Conservation (phyloP, 2,797 vertebrate species). For the Falco novaeseelandiae region DNA sequence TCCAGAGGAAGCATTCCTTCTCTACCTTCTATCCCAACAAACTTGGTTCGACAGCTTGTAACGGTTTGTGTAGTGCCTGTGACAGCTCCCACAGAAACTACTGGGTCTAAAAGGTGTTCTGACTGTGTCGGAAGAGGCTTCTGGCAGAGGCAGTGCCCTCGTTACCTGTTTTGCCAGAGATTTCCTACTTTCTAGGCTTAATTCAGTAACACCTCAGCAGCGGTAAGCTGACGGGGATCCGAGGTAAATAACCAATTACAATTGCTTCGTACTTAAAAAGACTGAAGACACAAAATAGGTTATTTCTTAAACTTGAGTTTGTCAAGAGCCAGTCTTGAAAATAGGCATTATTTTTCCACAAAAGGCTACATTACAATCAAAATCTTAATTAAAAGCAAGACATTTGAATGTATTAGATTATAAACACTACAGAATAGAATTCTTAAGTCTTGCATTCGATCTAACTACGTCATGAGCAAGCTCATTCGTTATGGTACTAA, state of each 20-base stretch:
- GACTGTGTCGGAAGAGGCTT: neutral
- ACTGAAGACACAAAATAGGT: neutral
- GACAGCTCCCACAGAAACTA: neutral
- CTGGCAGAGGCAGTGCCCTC: neutral
- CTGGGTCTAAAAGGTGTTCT: neutral
- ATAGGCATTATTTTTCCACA: neutral
- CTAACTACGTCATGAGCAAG: neutral
- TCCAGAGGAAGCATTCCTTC: neutral
- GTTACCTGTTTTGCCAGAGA: neutral
- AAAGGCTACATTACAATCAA: neutral
- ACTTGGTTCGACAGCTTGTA: neutral
- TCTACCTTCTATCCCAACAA: neutral
- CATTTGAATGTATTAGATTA: neutral
- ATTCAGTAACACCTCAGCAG: neutral
- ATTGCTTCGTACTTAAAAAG: neutral
- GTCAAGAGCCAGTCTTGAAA: neutral
- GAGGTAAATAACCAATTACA: neutral
- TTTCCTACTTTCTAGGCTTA: neutral
- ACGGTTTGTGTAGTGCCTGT: fast-evolving
- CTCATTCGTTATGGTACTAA: neutral
- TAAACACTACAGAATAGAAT: neutral
- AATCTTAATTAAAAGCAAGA: neutral
- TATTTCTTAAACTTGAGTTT: neutral
- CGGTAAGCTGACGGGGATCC: neutral
- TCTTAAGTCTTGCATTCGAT: neutral